Evolutionary conservation across 2,113 vertebrate genomes (phyloP), one percentile per base, ranked within the genome.

Genomic region (Ancistrus triradiatus): DNA sequence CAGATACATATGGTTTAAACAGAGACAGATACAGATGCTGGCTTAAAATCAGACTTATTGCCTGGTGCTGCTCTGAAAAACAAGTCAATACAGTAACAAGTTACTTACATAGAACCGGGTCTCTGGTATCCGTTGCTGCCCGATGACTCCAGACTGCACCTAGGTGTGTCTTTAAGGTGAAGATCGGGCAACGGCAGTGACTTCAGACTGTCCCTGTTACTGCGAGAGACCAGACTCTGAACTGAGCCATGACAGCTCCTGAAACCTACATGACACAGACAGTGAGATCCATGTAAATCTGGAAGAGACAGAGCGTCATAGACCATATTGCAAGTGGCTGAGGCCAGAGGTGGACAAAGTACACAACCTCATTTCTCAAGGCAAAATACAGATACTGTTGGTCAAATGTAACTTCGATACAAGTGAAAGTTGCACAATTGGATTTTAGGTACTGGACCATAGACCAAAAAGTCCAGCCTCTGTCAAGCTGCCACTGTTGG

Each of bases 71-170:
- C 31, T 24, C 6, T 18, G 19, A 37, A 6, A 37, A 15, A 15
- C 17, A 24, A 37, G 35, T 37, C 35, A 42, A n/a, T 14, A 13
- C 2, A n/a, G 19, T 38, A 52, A 43, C 6, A 48, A n/a, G 15
- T 40, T 15, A 76, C 95, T 95, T 89, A 98, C 95, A 95, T 74
- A 42, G 93, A 93, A 69, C 88, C 92, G 0, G 96, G 95, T 60
- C 87, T 92, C 80, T 96, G 93, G 82, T 97, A 98, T 51, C 93
- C 92, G 22, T 97, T 98, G 81, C 87, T 96, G 18, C 91, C 85
- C 4, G 87, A 59, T 1, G 84, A 84, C 73, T 88, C 90, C 59
- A 82, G 79, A 70, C 85, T 83, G 72, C 78, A 75, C 62, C 85
- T 84, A n/a, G 84, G 78, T 22, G 81, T 79, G 78, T 84, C 87